Base-by-base conservation (phyloP, 2,888 invertebrate genomes). In the Andrena flavipes region DNA sequence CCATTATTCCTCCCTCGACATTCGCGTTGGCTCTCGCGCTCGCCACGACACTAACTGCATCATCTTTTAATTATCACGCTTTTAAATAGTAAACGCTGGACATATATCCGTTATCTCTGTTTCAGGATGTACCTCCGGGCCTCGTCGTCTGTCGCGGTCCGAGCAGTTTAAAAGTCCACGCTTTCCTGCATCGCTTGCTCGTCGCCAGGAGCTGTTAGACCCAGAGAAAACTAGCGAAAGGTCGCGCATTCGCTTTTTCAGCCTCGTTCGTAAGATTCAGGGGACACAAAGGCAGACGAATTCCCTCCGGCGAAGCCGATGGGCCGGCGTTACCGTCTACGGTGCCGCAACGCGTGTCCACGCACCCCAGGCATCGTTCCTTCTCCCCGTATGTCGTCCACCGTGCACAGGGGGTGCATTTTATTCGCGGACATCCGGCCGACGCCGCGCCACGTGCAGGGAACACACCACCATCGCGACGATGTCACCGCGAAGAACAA, bases 321-420 rank as follows among this genome's bases (percentile, higher is more conserved):
- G 75, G 68, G 68, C 75, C 82, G 76, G 75, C 82, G 82, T 82
- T 82, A 82, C 82, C 82, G 82, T 68, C 48, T 42, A 26, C 60
- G 35, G 35, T 75, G 67, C 48, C 82, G 76, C 76, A 59, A 71
- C 76, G 76, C 68, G 76, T 82, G 68, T 69, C 29, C 63, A n/a
- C 33, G 30, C 68, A 49, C 26, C 54, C 59, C 51, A 59, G 26
- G 59, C 69, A 42, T 75, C 20, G n/a, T 51, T 33, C 20, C 49
- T 6, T 29, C 35, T 20, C 48, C 2, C 51, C 42, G 23, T 6
- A 26, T 33, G 16, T 56, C 26, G n/a, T 4, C 10, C 35, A 33
- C 29, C 16, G 8, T 59, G 23, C 29, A 42, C 26, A 8, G 35
- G 8, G 62, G 33, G n/a, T 48, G 30, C 76, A 81, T 70, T 54